These are phyloP conservation scores for Ceraclea dissimilis DNA, from an alignment of 2,888 invertebrate genomes.

Conservation along the genomic window DNA sequence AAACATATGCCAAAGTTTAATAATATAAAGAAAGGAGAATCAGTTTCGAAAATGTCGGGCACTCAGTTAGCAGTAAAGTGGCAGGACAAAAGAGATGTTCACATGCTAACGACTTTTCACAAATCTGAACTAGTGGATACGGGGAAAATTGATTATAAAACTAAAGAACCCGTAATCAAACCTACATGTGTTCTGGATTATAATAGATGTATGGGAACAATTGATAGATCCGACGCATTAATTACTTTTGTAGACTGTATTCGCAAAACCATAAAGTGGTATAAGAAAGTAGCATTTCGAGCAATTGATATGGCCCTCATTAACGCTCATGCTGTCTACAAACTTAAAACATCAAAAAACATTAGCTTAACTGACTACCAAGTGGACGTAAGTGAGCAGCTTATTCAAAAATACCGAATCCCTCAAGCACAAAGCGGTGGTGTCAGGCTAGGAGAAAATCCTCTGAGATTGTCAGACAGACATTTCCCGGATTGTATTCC, in stretches of 20 bases:
- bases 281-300: constrained; percentile 1
- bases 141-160: neutral
- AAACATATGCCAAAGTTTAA: constrained; percentile 10
- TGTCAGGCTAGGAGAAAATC: too few relatives aligned
- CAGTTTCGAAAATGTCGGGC: neutral
- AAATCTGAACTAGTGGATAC: neutral
- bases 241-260: neutral
- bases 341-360: too few relatives aligned
- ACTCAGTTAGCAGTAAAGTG: neutral
- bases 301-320: too few relatives aligned
- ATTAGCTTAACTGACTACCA: too few relatives aligned
- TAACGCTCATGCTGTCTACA: too few relatives aligned
- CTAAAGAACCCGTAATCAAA: neutral
- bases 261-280: constrained; percentile 1
- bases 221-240: neutral
- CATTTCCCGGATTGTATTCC: too few relatives aligned
- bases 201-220: neutral
- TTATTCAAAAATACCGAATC: too few relatives aligned
- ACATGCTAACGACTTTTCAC: neutral
- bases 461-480: too few relatives aligned
- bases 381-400: too few relatives aligned
- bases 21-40: constrained; percentile 5
- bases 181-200: neutral
- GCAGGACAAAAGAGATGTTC: constrained; percentile 2
- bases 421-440: too few relatives aligned